Base-by-base conservation (phyloP, 2,797 vertebrate species). In the Leptatherina wallacei region DNA sequence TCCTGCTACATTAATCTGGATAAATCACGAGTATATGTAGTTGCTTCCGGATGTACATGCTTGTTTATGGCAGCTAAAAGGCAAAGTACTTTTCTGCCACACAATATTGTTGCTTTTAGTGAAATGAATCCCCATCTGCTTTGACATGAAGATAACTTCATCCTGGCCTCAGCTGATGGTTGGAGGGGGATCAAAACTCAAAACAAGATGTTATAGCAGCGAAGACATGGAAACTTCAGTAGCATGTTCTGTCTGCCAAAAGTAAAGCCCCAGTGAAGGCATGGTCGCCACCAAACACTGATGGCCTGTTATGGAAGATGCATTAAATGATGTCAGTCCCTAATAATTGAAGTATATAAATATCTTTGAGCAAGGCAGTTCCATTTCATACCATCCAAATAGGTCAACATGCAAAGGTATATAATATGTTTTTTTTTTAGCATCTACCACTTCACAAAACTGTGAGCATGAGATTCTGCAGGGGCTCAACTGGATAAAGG, bases 351-450 rank as follows among this genome's bases (percentile, higher is more conserved):
- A 91, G 88, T 90, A 87, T 88, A 93, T 94, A 94, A 91, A 93
- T 94, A 92, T 93, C 84, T 92, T 92, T 91, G 89, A 91, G 94
- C 94, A 95, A 95, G 92, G 92, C 94, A 94, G 90, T 94, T 94
- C 91, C 91, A 92, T 94, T 94, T 95, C 92, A 94, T 93, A 95
- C 91, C 91, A 95, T 94, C 94, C 93, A 94, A 94, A 93, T 90
- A 94, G 91, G 91, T 94, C 89, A 87, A 91, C 94, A 95, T 95
- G 95, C 95, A 94, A 92, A 90, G 92, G 92, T 94, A 93, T 94
- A 94, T 92, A 94, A 80, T 91, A 92, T 92, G 89, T 86, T 84
- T 90, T 89, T 82, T 89, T 89, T 86, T 93, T 84, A 92, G 92
- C 89, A 88, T 93, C 90, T 93, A 94, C 91, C 92, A 93, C 92